Evolutionary conservation across 2,113 vertebrate species (phyloP), one percentile per base, ranked within the genome.

Genomic region (Rhinichthys klamathensis): DNA sequence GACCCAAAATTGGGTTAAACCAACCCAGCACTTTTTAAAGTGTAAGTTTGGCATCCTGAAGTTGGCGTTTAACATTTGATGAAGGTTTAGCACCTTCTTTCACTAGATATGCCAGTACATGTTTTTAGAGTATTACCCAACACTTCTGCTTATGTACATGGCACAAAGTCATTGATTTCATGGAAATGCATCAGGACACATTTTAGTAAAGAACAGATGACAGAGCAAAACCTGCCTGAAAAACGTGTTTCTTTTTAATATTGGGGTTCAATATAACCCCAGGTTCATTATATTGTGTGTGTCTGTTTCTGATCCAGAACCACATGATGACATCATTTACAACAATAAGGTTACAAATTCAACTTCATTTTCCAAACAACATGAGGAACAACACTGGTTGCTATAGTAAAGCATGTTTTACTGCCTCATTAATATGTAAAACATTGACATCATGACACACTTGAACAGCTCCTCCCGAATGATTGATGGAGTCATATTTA

Each of bases 371-470:
- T 0, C 46, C 25, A 76, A 76, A 76, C 73, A 54, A 21, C 74
- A 76, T 2, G 46, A 23, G 25, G 56, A 58, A 77, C 49, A 77
- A 7, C 15, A 58, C 30, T 6, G 27, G 75, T 79, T 79, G 76
- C 76, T 18, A 60, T 41, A 23, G 23, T 60, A 41, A 25, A 9
- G 35, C 32, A 79, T 61, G 76, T 79, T 79, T 61, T 76, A 56
- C 30, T 61, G 21, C 69, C 76, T 60, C 54, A 60, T 79, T 79
- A 60, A 79, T 60, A 60, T 79, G 21, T 79, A 51, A 54, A 77
- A 41, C 32, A 41, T 1, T 79, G 76, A 61, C 32, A 60, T 79
- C 76, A 79, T 61, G 21, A 61, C 54, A 79, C 11, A 79, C 11
- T 38, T 15, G 35, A 38, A 10, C 76, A 60, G 21, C 54, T 9